Conservation (phyloP, 1,140 invertebrate species). For the Littorina saxatilis region DNA sequence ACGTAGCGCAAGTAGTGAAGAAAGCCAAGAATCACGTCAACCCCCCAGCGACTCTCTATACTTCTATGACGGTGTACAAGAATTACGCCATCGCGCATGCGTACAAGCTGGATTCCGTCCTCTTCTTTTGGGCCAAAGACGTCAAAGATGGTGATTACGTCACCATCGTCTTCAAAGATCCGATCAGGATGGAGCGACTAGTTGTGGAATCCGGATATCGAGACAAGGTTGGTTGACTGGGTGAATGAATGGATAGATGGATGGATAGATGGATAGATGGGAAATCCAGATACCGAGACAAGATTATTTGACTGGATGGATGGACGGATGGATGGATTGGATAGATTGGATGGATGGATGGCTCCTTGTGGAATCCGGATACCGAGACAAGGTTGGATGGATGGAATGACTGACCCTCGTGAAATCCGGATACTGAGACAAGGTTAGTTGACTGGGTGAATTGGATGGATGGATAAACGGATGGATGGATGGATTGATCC, state of each 20-base stretch:
- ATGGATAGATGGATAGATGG: neutral
- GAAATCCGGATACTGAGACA: too few relatives aligned
- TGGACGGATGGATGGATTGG: too few relatives aligned
- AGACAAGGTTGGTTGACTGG: neutral
- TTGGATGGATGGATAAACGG: too few relatives aligned
- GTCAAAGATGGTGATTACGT: conserved; percentile 42
- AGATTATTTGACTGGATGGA: too few relatives aligned
- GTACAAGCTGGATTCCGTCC: conserved; percentile 39
- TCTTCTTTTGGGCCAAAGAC: conserved; percentile 52
- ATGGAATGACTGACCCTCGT: neutral
- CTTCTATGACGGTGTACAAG: conserved; percentile 38
- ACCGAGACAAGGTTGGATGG: too few relatives aligned
- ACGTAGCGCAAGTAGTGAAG: conserved; percentile 7
- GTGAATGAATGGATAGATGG: too few relatives aligned
- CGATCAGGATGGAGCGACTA: conserved; percentile 49
- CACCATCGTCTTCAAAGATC: conserved; percentile 48
- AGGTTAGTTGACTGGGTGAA: too few relatives aligned
- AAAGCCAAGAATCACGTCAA: conserved; percentile 42
- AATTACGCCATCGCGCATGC: conserved; percentile 43
- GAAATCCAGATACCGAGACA: too few relatives aligned
- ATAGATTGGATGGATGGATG: too few relatives aligned
- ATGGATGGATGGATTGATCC: conserved; percentile 51
- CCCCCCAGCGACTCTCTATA: conserved; percentile 48
- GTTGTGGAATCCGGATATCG: conserved; percentile 48
- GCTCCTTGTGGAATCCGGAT: too few relatives aligned